Base-by-base conservation (phyloP, 2,888 invertebrate genomes). In the Dolichopus griseipennis region DNA sequence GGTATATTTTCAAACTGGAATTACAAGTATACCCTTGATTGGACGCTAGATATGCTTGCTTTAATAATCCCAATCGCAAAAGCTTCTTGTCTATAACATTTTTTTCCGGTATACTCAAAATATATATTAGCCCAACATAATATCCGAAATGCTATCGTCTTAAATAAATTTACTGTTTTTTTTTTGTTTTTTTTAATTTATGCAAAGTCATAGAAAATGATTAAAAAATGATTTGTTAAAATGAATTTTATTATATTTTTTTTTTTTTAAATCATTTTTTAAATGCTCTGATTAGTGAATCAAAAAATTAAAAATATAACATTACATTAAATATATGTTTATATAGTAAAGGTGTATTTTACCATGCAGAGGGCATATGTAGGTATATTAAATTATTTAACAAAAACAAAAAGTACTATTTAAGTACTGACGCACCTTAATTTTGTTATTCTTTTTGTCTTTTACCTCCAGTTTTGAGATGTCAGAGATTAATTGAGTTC, bases 161-260 rank as follows among this genome's bases (percentile, higher is more conserved):
- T 27, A 27, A 27, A 27, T 27, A 27, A 27, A 27, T 27, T 27
- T 27, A 5, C 27, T 27, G 27, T 4, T 27, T 27, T 27, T 27
- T 27, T 27, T 27, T 27, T n/a, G n/a, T 27, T 27, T 27, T 27
- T 27, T 37, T 37, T 37, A 3, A 52, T 52, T 52, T 52, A 52
- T 52, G 52, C 52, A 52, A 52, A 52, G 52, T 52, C 52, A 52
- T 18, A 52, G 52, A 52, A 52, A 52, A 52, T 52, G 52, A 52
- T 52, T 52, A 52, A 52, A 52, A 52, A 52, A 52, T 52, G 52
- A 52, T 52, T 52, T 52, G 52, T 52, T 52, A 52, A 52, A 52
- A 52, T 8, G 18, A 52, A 52, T 52, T 5, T 37, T 8, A 37
- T 10, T 37, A 37, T n/a, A 12, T 37, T 52, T 52, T n/a, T 12